Conservation (phyloP, 2,113 vertebrate species). For the Macroglossus sobrinus region DNA sequence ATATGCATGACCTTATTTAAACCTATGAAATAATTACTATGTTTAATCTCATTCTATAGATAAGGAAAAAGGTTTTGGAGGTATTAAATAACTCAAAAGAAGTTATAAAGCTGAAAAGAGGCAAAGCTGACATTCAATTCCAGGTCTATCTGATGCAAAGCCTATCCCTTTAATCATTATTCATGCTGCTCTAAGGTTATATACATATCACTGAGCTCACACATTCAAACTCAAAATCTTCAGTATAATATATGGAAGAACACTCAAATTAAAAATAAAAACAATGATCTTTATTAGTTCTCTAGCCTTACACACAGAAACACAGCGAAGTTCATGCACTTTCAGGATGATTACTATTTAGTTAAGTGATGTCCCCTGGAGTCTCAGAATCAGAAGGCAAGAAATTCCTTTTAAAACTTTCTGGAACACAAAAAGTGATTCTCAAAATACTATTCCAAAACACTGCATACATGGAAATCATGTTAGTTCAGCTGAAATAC, state of each 20-base stretch:
- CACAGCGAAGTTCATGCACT: background rate
- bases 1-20: background rate
- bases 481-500: background rate
- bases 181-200: background rate
- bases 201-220: background rate
- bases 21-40: slow-evolving; percentile 1
- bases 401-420: background rate
- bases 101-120: background rate
- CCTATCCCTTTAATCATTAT: background rate
- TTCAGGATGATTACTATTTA: background rate
- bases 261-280: background rate
- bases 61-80: background rate
- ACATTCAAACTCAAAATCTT: background rate
- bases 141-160: background rate
- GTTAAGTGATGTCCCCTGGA: background rate
- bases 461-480: background rate
- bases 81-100: background rate
- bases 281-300: background rate
- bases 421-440: background rate
- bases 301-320: background rate
- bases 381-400: background rate
- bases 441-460: slow-evolving; percentile 19
- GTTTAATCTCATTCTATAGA: background rate
- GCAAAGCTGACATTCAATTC: background rate
- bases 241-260: background rate